Conservation (phyloP, 37 sponge, comb jelly and placozoan species). For the Theonella swinhoei region DNA sequence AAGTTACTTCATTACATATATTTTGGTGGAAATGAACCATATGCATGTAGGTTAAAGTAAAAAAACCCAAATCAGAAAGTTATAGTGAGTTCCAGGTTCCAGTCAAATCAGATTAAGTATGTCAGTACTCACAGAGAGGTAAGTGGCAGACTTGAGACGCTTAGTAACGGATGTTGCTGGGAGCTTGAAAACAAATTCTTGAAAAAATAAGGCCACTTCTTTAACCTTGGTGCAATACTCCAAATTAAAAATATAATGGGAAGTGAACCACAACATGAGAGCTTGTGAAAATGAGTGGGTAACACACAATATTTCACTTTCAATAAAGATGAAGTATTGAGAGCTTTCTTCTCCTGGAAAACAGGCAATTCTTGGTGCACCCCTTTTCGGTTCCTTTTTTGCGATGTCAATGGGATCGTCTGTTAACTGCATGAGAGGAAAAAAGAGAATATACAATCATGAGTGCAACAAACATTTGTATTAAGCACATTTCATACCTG, state of each 20-base stretch:
- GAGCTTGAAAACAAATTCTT: conserved; percentile 27
- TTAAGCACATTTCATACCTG: background rate
- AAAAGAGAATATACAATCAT: too few species aligned
- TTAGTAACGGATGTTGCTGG: conserved; percentile 2
- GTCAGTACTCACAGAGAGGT: conserved; percentile 4
- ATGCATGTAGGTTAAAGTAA: too few species aligned
- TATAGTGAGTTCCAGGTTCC: too few species aligned
- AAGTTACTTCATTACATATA: too few species aligned
- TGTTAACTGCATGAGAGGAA: background rate
- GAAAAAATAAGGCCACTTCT: conserved; percentile 28
- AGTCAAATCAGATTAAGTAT: too few species aligned
- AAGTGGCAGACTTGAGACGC: conserved; percentile 3
- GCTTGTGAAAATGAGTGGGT: background rate
- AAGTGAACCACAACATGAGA: conserved; percentile 12
- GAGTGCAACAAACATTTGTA: background rate
- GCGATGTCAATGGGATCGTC: background rate
- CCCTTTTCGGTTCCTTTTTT: background rate
- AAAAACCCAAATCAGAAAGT: too few species aligned
- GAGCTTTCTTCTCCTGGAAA: conserved; percentile 1
- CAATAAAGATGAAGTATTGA: conserved; percentile 8
- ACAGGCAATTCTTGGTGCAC: conserved; percentile 11
- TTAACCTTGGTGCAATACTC: conserved; percentile 13
- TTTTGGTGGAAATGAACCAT: too few species aligned
- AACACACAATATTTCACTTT: background rate
- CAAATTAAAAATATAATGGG: conserved; percentile 13